Conservation (phyloP, 2,797 vertebrate genomes). For the Pristis pectinata region DNA sequence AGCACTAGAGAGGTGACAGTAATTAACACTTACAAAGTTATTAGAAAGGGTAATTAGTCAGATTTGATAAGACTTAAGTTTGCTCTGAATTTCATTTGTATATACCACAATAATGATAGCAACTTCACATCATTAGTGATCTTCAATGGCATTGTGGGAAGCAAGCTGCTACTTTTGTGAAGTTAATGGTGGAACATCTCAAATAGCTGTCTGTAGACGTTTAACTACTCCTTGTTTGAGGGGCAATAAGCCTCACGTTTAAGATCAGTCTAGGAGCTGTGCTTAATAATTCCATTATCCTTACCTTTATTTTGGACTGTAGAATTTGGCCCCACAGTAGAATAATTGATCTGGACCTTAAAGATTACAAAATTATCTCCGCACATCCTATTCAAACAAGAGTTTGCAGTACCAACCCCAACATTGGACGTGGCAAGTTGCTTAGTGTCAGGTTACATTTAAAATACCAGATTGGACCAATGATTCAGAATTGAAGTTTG, state of each 20-base stretch:
- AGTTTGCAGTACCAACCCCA: too few species aligned
- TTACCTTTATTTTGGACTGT: not conserved
- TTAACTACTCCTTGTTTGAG: not conserved
- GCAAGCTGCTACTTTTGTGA: not conserved
- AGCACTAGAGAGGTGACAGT: not conserved
- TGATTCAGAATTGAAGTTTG: not conserved
- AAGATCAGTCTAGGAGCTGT: not conserved
- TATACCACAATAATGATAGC: not conserved
- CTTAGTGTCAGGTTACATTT: too few species aligned
- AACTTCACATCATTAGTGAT: not conserved
- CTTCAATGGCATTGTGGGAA: too few species aligned
- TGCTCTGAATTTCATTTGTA: not conserved
- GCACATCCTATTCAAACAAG: too few species aligned
- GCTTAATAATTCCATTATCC: not conserved
- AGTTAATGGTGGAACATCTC: not conserved
- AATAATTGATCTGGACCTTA: too few species aligned
- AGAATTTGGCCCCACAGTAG: too few species aligned
- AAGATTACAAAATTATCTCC: too few species aligned
- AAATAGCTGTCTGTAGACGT: too few species aligned
- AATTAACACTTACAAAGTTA: not conserved
- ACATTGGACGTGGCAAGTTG: too few species aligned
- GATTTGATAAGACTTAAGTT: not conserved
- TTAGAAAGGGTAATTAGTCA: not conserved
- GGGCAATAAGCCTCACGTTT: not conserved
- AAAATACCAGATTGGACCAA: too few species aligned